Conservation (phyloP, 2,797 vertebrate species). For the Hyperoplus lanceolatus region DNA sequence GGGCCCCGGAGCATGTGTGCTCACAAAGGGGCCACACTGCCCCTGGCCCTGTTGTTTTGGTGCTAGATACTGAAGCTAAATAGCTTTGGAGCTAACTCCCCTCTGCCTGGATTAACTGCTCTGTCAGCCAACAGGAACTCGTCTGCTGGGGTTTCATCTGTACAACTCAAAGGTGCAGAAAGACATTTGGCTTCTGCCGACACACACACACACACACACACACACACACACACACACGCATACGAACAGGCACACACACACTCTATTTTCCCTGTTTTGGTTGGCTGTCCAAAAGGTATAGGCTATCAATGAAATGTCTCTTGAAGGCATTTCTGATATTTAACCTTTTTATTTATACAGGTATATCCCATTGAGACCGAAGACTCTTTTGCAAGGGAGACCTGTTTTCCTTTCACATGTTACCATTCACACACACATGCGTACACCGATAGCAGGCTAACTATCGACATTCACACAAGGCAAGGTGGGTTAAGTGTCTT, state of each 20-base stretch:
- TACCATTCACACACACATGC: no score
- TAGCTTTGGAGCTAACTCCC: constrained; percentile 49
- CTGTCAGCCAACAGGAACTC: constrained; percentile 67
- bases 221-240: not conserved
- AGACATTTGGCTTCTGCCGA: constrained; percentile 46
- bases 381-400: no score
- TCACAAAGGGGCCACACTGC: constrained; percentile 18
- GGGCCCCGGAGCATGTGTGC: constrained; percentile 14
- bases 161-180: constrained; percentile 44
- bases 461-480: no score
- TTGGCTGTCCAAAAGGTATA: constrained; percentile 6
- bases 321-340: not conserved
- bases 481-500: no score
- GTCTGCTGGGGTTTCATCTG: constrained; percentile 51
- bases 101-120: constrained; percentile 79
- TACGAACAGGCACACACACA: not conserved
- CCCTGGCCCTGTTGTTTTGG: no score
- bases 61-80: no score
- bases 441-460: no score
- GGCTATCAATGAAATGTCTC: not conserved
- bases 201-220: constrained; percentile 30
- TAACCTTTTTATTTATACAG: no score
- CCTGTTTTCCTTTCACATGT: no score
- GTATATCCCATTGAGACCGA: no score
- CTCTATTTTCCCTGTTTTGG: constrained; percentile 10